phyloP scores from a whole-genome alignment of 2,888 invertebrate species.

The Dolomedes plantarius region DNA sequence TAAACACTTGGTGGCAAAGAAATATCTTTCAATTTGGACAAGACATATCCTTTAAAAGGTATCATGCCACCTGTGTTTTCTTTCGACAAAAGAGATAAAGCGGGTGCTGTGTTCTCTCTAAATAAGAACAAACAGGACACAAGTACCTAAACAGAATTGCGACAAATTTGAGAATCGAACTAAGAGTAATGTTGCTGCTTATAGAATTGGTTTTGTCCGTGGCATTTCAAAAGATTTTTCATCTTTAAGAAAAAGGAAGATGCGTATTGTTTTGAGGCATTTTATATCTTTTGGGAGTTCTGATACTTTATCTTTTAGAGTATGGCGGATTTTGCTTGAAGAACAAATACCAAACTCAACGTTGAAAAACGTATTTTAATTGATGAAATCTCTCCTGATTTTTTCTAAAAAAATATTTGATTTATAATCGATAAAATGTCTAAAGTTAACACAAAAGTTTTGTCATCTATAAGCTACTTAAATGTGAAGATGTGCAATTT shows the following conservation, averaged over 20 bases:
- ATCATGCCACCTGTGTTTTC: neutral
- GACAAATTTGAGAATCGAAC: conserved; percentile 6
- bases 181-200: conserved; percentile 9
- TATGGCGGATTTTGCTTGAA: too few relatives aligned
- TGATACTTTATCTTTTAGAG: neutral
- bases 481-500: too few relatives aligned
- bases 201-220: neutral
- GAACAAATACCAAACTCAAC: neutral
- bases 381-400: neutral
- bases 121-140: neutral
- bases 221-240: neutral
- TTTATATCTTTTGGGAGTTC: neutral
- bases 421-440: too few relatives aligned
- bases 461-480: too few relatives aligned
- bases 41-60: neutral
- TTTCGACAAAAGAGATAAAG: neutral
- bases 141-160: neutral
- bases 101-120: neutral
- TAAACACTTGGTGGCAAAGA: too few relatives aligned
- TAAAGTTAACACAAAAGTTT: too few relatives aligned
- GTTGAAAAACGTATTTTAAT: neutral
- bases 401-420: too few relatives aligned
- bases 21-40: too few relatives aligned
- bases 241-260: neutral
- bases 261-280: neutral